These are phyloP conservation scores for Eucidaris tribuloides DNA, from an alignment of 35 echinoderm and acorn worm species.

Conservation along the genomic window DNA sequence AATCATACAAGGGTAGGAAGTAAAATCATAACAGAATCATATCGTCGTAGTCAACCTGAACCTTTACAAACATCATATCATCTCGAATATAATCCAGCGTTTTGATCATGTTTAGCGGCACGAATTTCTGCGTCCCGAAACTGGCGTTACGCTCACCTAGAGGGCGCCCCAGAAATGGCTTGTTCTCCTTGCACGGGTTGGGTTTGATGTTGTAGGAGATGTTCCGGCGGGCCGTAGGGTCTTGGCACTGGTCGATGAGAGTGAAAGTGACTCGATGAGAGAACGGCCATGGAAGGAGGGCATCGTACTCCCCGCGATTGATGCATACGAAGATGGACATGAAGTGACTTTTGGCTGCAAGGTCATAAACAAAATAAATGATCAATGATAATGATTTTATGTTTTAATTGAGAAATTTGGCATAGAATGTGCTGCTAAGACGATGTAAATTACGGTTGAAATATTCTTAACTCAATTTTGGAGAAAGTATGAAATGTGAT, in stretches of 20 bases:
- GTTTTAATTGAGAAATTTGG: too few species aligned
- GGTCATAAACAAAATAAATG: too few species aligned
- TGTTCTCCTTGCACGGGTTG: conserved; percentile 96
- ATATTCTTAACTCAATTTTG: too few species aligned
- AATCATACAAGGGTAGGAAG: too few species aligned
- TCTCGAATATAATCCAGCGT: conserved; percentile 96
- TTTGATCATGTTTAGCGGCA: conserved; percentile 85
- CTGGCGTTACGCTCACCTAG: conserved; percentile 91
- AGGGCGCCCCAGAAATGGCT: conserved; percentile 88
- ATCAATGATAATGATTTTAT: too few species aligned
- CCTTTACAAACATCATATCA: conserved; percentile 97
- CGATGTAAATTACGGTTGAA: too few species aligned
- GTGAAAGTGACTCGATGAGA: conserved; percentile 89
- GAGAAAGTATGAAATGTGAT: too few species aligned
- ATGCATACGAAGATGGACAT: conserved; percentile 97
- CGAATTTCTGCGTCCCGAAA: conserved; percentile 98
- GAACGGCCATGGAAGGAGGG: conserved; percentile 92
- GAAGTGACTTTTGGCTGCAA: conserved; percentile 94
- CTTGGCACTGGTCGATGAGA: conserved; percentile 96
- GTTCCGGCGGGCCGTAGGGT: conserved; percentile 91
- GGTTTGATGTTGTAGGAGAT: conserved; percentile 98
- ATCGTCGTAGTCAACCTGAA: conserved; percentile 93
- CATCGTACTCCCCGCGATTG: conserved; percentile 88
- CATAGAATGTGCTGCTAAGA: too few species aligned
- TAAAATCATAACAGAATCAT: conserved; percentile 88